A percentile compares a stretch with the other conserved stretches of the same genome.
These are phyloP conservation scores for Endomychus coccineus DNA, from an alignment of 2,888 invertebrate genomes.

Conservation along the genomic window DNA sequence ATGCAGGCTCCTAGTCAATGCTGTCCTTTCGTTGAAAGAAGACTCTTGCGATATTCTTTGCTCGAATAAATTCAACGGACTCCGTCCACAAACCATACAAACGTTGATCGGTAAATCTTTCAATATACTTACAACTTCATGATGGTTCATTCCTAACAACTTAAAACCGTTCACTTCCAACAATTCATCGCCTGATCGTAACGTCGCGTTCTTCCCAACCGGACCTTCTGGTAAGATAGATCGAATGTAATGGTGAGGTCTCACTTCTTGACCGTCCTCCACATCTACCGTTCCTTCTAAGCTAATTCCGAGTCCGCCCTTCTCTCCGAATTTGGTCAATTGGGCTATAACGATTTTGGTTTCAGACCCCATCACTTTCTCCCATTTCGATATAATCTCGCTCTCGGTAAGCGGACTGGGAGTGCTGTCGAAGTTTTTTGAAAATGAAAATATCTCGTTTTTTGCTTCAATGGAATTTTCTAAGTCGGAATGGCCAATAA, in stretches of 20 bases:
- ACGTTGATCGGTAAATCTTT: slow-evolving; percentile 87
- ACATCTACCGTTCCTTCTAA: slow-evolving; percentile 98
- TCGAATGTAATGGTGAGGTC: slow-evolving; percentile 98
- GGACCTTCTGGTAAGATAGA: slow-evolving; percentile 97
- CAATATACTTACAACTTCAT: slow-evolving; percentile 88
- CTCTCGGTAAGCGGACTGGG: slow-evolving; percentile 51
- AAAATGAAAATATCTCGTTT: slow-evolving; percentile 20
- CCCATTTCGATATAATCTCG: slow-evolving; percentile 75
- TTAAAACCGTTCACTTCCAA: slow-evolving; percentile 88
- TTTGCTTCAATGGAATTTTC: slow-evolving; percentile 9
- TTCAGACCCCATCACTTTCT: slow-evolving; percentile 70
- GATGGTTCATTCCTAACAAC: slow-evolving; percentile 84
- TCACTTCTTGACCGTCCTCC: slow-evolving; percentile 89
- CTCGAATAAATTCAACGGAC: slow-evolving; percentile 39
- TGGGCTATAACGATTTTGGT: slow-evolving; percentile 75
- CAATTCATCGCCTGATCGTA: slow-evolving; percentile 92
- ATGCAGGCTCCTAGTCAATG: slow-evolving; percentile 52
- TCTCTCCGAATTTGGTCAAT: slow-evolving; percentile 76
- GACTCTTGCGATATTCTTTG: slow-evolving; percentile 28
- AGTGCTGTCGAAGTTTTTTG: slow-evolving; percentile 52
- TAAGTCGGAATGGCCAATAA: slow-evolving; percentile 26
- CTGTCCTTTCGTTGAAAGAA: slow-evolving; percentile 38
- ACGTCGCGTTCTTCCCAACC: slow-evolving; percentile 82
- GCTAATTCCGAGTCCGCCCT: slow-evolving; percentile 93
- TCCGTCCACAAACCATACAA: slow-evolving; percentile 80